phyloP scores from a whole-genome alignment of 2,797 vertebrate species.

The Anolis apletophallus region DNA sequence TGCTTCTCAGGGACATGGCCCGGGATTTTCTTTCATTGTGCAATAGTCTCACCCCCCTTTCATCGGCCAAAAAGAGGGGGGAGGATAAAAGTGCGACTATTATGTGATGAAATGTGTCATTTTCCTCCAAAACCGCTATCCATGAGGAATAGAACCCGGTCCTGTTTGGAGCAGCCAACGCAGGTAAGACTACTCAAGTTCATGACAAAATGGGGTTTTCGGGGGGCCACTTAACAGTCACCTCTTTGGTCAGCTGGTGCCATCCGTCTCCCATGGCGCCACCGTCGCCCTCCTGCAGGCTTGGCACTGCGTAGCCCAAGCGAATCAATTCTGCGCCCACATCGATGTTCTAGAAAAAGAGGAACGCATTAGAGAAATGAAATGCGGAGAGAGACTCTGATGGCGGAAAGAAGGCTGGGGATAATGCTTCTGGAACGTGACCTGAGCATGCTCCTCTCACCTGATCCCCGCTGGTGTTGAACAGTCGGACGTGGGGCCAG shows the following conservation, averaged over 20 bases:
- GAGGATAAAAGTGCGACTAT: no score
- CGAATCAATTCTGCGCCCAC: conserved; percentile 86
- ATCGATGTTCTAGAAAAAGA: conserved; percentile 79
- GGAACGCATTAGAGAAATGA: no score
- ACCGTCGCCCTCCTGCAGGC: conserved; percentile 66
- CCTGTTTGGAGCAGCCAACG: not conserved
- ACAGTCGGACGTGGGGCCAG: conserved; percentile 86
- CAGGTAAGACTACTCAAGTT: not conserved
- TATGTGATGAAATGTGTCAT: no score
- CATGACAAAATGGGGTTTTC: conserved; percentile 64
- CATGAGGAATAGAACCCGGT: not conserved
- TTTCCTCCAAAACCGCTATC: no score
- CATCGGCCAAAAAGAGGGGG: no score
- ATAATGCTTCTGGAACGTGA: no score
- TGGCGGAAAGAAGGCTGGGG: no score
- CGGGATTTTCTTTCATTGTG: no score
- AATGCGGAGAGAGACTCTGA: no score
- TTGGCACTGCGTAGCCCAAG: conserved; percentile 80
- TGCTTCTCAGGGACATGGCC: no score
- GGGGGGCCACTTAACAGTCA: conserved; percentile 67
- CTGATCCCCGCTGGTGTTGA: conserved; percentile 75
- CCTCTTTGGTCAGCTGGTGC: conserved; percentile 53
- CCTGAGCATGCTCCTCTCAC: conserved; percentile 67
- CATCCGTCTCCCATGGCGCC: conserved; percentile 36
- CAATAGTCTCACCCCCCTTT: no score